These are phyloP conservation scores for Bembecia ichneumoniformis DNA, from an alignment of 2,888 invertebrate genomes.

Conservation along the genomic window DNA sequence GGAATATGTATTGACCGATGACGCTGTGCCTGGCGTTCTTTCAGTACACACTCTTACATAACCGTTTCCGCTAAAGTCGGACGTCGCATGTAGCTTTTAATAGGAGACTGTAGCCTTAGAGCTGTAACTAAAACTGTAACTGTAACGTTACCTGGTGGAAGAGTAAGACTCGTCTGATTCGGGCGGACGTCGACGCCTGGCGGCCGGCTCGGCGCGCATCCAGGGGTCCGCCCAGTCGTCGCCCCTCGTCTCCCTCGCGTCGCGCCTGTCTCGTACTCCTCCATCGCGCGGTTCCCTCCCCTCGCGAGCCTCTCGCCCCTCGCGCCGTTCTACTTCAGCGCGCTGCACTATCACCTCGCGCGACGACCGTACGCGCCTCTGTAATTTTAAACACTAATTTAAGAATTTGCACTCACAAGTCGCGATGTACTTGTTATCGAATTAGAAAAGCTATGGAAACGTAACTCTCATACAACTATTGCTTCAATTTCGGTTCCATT, in stretches of 20 bases:
- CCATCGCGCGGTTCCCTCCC: conserved; percentile 24
- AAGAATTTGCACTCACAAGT: too few species aligned
- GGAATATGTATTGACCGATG: too few species aligned
- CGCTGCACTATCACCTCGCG: conserved; percentile 85
- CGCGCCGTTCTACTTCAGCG: conserved; percentile 57
- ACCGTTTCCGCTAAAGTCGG: too few species aligned
- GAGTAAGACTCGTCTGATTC: conserved; percentile 64
- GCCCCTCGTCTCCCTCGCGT: conserved; percentile 63
- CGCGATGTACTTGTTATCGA: too few species aligned
- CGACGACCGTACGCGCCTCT: conserved; percentile 74
- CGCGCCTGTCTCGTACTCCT: conserved; percentile 15
- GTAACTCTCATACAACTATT: too few species aligned
- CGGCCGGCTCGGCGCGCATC: conserved; percentile 78
- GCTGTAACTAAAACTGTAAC: too few species aligned
- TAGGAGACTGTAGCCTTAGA: too few species aligned
- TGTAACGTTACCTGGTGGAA: conserved; percentile 50
- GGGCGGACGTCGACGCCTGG: conserved; percentile 46
- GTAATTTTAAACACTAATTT: neutral
- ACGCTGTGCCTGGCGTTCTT: too few species aligned
- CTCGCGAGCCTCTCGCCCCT: conserved; percentile 19
- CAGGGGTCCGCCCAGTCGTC: conserved; percentile 98
- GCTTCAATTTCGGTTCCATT: too few species aligned
- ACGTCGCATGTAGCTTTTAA: too few species aligned
- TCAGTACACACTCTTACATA: too few species aligned
- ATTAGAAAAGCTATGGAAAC: too few species aligned